Percentiles rank a stretch among this genome's conserved stretches.
Evolutionary conservation across 2,888 invertebrate species (phyloP).

Genomic region (Pseudococcus longispinus): DNA sequence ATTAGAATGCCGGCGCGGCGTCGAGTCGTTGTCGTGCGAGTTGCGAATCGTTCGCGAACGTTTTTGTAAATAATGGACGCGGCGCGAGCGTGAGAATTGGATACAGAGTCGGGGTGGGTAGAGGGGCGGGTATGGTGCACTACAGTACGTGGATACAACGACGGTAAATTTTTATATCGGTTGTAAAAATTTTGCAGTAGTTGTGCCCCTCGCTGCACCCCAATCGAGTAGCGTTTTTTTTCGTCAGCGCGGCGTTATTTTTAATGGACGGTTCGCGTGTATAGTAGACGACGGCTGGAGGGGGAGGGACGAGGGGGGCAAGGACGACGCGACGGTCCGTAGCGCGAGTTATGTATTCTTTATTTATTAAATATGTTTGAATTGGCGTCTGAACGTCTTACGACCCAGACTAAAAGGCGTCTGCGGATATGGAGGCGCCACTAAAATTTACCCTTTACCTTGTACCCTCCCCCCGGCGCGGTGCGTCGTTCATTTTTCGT

Average conservation of each 20-base stretch:
- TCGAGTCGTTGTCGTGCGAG: background rate
- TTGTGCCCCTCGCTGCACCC: background rate
- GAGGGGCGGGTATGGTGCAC: no score
- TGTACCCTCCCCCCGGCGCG: background rate
- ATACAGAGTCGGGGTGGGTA: background rate
- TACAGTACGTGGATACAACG: no score
- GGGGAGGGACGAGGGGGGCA: background rate
- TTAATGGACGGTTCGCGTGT: slow-evolving; percentile 47
- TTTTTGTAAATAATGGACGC: background rate
- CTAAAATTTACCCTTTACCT: slow-evolving; percentile 34
- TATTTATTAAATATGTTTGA: slow-evolving; percentile 27
- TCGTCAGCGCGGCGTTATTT: background rate
- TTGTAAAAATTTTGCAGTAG: background rate
- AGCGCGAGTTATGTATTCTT: slow-evolving; percentile 35
- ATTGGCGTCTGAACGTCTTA: slow-evolving; percentile 51
- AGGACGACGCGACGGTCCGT: background rate
- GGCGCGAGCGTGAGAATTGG: background rate
- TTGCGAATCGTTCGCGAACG: background rate
- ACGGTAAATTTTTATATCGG: background rate
- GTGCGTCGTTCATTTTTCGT: background rate
- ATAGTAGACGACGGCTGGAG: background rate
- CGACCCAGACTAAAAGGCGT: slow-evolving; percentile 50
- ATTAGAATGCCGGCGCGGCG: background rate
- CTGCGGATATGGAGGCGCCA: slow-evolving; percentile 32
- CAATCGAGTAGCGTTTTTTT: background rate